A percentile compares a stretch with the other conserved stretches of the same genome.
Conservation (phyloP, 2,888 invertebrate species). For the Leucophora obtusa region DNA sequence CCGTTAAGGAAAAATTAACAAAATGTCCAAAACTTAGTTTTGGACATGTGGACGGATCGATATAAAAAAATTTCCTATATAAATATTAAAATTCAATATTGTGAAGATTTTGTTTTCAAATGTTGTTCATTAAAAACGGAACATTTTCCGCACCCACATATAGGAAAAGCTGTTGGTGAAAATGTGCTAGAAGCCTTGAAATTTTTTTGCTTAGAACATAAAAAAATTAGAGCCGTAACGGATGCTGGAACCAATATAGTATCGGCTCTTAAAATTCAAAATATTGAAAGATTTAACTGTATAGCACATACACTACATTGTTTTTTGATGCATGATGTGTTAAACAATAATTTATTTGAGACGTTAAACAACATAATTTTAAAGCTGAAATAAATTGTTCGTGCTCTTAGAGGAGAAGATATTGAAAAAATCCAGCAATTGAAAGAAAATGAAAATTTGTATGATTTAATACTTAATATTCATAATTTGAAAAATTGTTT, state of each 20-base stretch:
- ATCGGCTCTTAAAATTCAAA: neutral
- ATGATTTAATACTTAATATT: neutral
- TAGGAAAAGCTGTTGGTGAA: neutral
- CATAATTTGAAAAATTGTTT: neutral
- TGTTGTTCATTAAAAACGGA: constrained; percentile 5
- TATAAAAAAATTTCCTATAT: constrained; percentile 12
- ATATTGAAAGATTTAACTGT: constrained; percentile 2
- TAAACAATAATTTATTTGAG: neutral
- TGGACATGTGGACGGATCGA: constrained; percentile 17
- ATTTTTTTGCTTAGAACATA: too few species aligned
- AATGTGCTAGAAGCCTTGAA: too few species aligned
- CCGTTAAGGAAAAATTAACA: neutral
- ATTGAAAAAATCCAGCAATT: neutral
- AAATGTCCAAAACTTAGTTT: neutral
- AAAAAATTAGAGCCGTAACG: neutral
- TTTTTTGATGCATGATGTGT: constrained; percentile 11
- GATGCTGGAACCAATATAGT: constrained; percentile 13
- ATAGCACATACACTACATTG: neutral
- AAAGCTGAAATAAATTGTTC: constrained; percentile 13
- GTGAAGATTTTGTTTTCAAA: neutral
- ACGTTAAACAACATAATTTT: neutral
- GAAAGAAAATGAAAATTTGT: neutral
- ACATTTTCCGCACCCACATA: constrained; percentile 4
- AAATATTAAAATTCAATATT: constrained; percentile 14
- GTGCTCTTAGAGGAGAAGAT: constrained; percentile 1